Evolutionary conservation across 2,888 invertebrate species (phyloP).

Genomic region (Allygus modestus): DNA sequence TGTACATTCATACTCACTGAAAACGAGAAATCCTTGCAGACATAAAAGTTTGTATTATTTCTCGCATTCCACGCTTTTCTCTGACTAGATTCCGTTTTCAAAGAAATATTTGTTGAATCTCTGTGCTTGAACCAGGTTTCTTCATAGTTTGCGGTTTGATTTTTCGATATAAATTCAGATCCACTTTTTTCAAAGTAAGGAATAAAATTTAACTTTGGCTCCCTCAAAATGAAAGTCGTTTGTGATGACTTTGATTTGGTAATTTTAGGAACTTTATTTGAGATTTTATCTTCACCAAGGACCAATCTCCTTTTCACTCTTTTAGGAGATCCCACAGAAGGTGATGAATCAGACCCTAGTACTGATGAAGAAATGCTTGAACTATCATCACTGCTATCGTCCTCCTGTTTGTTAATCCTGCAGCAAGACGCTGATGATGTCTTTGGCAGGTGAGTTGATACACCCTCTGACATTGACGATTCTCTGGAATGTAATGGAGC

Average conservation of each 20-base stretch:
- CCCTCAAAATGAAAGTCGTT: conserved; percentile 9
- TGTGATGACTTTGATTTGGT: neutral
- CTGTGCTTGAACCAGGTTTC: neutral
- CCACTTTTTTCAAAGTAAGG: neutral
- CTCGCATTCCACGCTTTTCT: conserved; percentile 50
- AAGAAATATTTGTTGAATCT: neutral
- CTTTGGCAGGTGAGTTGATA: conserved; percentile 38
- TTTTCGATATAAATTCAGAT: conserved; percentile 8
- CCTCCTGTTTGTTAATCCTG: conserved; percentile 20
- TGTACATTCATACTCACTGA: neutral
- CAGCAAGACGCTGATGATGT: conserved; percentile 21
- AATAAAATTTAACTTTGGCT: conserved; percentile 39
- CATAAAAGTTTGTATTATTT: conserved; percentile 42
- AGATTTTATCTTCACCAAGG: neutral
- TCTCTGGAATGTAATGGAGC: neutral
- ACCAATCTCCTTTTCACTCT: neutral
- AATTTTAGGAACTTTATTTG: conserved; percentile 43
- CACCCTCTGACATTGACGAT: conserved; percentile 40
- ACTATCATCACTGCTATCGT: conserved; percentile 48
- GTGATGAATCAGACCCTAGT: neutral
- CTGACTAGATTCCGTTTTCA: conserved; percentile 48
- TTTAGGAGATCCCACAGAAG: neutral
- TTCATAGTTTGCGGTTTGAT: neutral
- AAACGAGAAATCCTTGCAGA: conserved; percentile 45
- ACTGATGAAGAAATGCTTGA: conserved; percentile 60